A percentile compares a stretch with the other conserved stretches of the same genome.
phyloP scores from a whole-genome alignment of 2,797 vertebrate genomes.

The Chrosomus eos region DNA sequence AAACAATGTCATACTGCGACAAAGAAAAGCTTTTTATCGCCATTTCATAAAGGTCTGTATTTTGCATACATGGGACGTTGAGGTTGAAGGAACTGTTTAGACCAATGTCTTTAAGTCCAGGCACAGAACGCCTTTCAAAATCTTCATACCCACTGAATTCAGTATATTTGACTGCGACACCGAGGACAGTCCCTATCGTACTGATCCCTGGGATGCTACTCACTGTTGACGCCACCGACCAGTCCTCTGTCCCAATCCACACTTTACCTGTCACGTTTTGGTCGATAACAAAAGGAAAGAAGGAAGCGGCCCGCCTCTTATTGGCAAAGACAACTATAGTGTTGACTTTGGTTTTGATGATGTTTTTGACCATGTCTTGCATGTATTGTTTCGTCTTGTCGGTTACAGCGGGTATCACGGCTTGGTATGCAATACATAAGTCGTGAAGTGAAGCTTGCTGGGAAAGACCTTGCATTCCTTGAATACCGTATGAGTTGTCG shows the following conservation, averaged over 20 bases:
- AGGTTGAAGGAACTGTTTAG: background rate
- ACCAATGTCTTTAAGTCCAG: slow-evolving; percentile 46
- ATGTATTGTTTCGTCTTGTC: slow-evolving; percentile 57
- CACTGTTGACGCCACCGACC: slow-evolving; percentile 75
- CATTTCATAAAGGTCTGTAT: slow-evolving; percentile 64
- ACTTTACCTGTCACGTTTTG: slow-evolving; percentile 76
- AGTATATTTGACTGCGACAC: slow-evolving; percentile 73
- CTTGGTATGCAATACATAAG: slow-evolving; percentile 84
- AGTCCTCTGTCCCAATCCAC: slow-evolving; percentile 87
- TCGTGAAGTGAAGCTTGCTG: slow-evolving; percentile 58
- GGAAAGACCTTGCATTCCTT: slow-evolving; percentile 74
- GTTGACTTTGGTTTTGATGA: slow-evolving; percentile 74
- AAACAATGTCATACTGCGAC: slow-evolving; percentile 68
- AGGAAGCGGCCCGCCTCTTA: slow-evolving; percentile 68
- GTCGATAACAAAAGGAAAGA: slow-evolving; percentile 75
- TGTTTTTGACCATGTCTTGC: slow-evolving; percentile 68
- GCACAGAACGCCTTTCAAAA: slow-evolving; percentile 69
- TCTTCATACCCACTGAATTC: slow-evolving; percentile 73
- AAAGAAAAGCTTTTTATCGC: slow-evolving; percentile 59
- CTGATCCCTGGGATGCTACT: slow-evolving; percentile 72
- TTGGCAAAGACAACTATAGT: slow-evolving; percentile 81
- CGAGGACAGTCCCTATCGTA: slow-evolving; percentile 80
- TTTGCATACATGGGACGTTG: slow-evolving; percentile 67
- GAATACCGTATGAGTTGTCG: slow-evolving; percentile 78
- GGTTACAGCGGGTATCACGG: slow-evolving; percentile 68